These are phyloP conservation scores for Lasioglossum vierecki DNA, from an alignment of 2,888 invertebrate genomes.

Conservation along the genomic window DNA sequence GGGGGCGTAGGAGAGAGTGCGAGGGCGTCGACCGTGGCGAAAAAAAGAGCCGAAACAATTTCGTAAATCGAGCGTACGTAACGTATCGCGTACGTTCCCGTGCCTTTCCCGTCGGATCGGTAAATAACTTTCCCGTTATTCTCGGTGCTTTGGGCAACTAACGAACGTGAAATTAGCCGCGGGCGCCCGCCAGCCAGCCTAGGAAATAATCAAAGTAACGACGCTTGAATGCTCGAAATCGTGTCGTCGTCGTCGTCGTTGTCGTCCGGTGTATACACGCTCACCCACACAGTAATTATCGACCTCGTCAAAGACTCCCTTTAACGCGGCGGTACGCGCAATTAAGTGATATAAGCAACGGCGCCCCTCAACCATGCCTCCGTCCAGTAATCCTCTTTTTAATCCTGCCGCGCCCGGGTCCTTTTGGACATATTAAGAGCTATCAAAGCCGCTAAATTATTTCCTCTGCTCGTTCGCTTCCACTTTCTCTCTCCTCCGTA, in stretches of 20 bases:
- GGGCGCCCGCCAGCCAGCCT: constrained; percentile 35
- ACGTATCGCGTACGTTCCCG: constrained; percentile 47
- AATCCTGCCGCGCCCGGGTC: constrained; percentile 18
- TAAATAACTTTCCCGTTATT: constrained; percentile 59
- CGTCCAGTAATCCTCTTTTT: constrained; percentile 38
- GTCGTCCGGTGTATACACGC: constrained; percentile 18
- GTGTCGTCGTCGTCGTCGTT: constrained; percentile 11
- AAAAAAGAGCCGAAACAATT: constrained; percentile 51
- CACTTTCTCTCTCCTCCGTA: neutral
- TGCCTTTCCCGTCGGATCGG: constrained; percentile 36
- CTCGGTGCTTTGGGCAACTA: constrained; percentile 56
- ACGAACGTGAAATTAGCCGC: constrained; percentile 66
- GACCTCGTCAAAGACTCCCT: constrained; percentile 64
- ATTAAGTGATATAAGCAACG: constrained; percentile 60
- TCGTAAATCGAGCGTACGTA: constrained; percentile 56
- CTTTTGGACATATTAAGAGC: constrained; percentile 23
- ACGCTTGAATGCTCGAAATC: constrained; percentile 57
- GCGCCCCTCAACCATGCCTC: neutral
- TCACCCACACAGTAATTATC: constrained; percentile 61
- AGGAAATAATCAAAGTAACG: constrained; percentile 64
- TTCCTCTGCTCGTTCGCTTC: neutral
- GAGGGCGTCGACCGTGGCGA: neutral
- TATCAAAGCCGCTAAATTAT: constrained; percentile 36
- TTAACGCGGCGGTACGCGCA: constrained; percentile 59
- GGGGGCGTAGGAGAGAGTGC: neutral